Evolutionary conservation across 2,113 vertebrate genomes (phyloP), one percentile per base, ranked within the genome.

Genomic region (Myrmophylax atrothorax): DNA sequence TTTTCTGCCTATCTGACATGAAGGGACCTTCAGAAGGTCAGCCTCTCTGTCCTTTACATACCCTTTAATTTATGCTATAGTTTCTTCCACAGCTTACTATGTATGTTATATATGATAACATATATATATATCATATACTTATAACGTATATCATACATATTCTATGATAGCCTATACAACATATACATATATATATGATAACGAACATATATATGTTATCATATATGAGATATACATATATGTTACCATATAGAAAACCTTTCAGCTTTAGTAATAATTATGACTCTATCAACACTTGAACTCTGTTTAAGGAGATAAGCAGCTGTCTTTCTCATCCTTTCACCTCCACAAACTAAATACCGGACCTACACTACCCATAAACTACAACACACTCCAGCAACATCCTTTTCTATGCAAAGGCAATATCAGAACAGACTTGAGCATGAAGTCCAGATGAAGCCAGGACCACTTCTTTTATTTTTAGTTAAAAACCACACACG

Each of bases 401-500:
- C 8, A 19, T 87, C 44, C 10, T 25, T 50, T 81, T 84, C 18
- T 69, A 9, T 69, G 15, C 7, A 52, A 25, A 28, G 7, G 6
- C 6, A 77, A 28, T 50, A 60, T 64, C 15, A 74, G 17, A 82
- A 47, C 3, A 52, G 3, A 74, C 1, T 3, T 10, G 22, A 74
- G 7, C 11, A 40, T n/a, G 12, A 46, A 40, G 12, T 50, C 42
- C 38, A 49, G 31, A 33, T 23, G 1, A 80, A 87, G 16, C 24
- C 18, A 73, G 22, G 46, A 4, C 14, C 1, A 16, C 4, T 55
- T 63, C 44, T 42, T 19, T 66, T 42, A 25, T n/a, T 40, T 59
- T n/a, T 18, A 37, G 8, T 68, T 87, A 68, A 59, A 59, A 2
- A 0, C 3, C 3, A 37, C 60, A 82, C 7, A 1, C 1, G 4